Conservation (phyloP, 2,113 vertebrate species). For the Petroica traversi region DNA sequence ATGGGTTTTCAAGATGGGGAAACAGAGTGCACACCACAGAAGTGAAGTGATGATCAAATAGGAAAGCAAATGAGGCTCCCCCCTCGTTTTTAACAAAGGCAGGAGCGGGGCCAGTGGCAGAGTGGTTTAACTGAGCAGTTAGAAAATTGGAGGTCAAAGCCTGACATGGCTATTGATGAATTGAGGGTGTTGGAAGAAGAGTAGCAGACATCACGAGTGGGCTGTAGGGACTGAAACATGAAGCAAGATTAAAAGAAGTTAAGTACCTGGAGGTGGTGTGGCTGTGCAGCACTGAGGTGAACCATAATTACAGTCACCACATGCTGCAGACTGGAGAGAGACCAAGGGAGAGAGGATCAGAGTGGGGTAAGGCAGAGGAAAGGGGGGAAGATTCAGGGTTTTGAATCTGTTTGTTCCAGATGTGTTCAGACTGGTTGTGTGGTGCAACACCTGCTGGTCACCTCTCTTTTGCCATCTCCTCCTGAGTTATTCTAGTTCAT, state of each 20-base stretch:
- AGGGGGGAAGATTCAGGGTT: background rate
- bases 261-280: constrained; percentile 49
- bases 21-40: background rate
- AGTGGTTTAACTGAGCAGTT: constrained; percentile 50
- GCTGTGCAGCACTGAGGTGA: background rate
- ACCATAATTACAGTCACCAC: background rate
- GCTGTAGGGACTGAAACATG: constrained; percentile 27
- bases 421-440: background rate
- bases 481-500: background rate
- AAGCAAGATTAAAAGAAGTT: constrained; percentile 60
- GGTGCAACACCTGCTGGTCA: background rate
- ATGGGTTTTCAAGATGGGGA: background rate
- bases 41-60: constrained; percentile 31
- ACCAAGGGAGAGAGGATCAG: background rate
- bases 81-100: constrained; percentile 33
- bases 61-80: constrained; percentile 45
- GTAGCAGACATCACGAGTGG: constrained; percentile 16
- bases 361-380: background rate
- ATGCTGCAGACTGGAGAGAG: background rate
- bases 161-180: constrained; percentile 53
- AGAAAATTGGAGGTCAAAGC: constrained; percentile 53
- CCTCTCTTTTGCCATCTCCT: background rate
- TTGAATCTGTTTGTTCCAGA: background rate
- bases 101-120: background rate
- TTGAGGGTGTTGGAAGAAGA: constrained; percentile 37